Conservation (phyloP, 2,888 invertebrate genomes). For the Apotomis turbidana region DNA sequence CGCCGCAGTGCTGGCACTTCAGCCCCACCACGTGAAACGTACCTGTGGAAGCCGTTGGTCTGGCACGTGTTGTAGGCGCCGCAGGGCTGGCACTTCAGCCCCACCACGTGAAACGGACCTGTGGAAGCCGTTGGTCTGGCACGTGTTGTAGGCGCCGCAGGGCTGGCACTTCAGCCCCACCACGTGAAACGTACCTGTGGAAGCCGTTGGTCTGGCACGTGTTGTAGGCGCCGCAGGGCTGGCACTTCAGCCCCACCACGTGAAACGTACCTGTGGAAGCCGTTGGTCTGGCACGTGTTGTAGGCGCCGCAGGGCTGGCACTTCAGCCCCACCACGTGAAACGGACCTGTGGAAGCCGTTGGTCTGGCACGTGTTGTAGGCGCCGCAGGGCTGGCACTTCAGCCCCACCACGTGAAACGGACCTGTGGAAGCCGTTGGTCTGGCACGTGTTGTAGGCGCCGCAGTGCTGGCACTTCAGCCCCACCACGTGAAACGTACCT, state of each 20-base stretch:
- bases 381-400: conserved; percentile 94
- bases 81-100: conserved; percentile 92
- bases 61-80: conserved; percentile 96
- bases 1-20: conserved; percentile 94
- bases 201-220: conserved; percentile 91
- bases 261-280: conserved; percentile 89
- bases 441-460: conserved; percentile 96
- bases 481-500: conserved; percentile 93
- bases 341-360: conserved; percentile 87
- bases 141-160: conserved; percentile 96
- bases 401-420: conserved; percentile 95
- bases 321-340: conserved; percentile 94
- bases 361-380: conserved; percentile 94
- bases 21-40: conserved; percentile 95
- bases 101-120: conserved; percentile 93
- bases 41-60: conserved; percentile 87
- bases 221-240: conserved; percentile 95
- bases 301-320: conserved; percentile 95
- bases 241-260: conserved; percentile 94
- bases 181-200: conserved; percentile 90
- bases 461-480: conserved; percentile 92
- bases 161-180: conserved; percentile 93
- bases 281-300: conserved; percentile 92
- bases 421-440: conserved; percentile 87
- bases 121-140: conserved; percentile 88